Evolutionary conservation across 2,113 vertebrate species (phyloP).

Genomic region (Neoarius graeffei): DNA sequence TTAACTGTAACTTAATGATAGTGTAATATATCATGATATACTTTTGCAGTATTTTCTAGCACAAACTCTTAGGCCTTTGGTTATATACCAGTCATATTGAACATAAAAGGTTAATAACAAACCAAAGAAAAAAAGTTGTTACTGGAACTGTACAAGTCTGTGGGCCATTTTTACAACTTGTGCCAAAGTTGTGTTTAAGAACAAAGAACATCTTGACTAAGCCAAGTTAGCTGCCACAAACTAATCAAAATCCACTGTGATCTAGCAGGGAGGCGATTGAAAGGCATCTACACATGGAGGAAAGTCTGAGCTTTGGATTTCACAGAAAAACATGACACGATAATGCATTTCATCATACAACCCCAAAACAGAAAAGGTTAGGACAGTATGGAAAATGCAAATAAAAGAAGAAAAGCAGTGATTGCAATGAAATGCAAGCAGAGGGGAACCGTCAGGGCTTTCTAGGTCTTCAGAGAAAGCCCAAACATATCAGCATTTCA

Average conservation of each 20-base stretch:
- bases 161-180: neutral
- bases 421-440: too few relatives aligned
- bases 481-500: too few relatives aligned
- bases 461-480: too few relatives aligned
- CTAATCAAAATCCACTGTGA: neutral
- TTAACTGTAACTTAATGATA: neutral
- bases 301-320: neutral
- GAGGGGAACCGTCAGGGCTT: too few relatives aligned
- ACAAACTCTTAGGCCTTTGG: neutral
- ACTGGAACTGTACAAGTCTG: neutral
- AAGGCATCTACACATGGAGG: too few relatives aligned
- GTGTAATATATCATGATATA: neutral
- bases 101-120: neutral
- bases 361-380: too few relatives aligned
- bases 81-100: neutral
- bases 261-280: neutral
- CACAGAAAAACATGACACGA: neutral
- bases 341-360: neutral
- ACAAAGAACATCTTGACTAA: neutral
- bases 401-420: too few relatives aligned
- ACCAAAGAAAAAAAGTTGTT: neutral
- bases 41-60: neutral
- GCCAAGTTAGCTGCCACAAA: neutral
- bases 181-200: neutral
- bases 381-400: too few relatives aligned